Conservation (phyloP, 2,888 invertebrate genomes). For the Eugnorisma glareosa region DNA sequence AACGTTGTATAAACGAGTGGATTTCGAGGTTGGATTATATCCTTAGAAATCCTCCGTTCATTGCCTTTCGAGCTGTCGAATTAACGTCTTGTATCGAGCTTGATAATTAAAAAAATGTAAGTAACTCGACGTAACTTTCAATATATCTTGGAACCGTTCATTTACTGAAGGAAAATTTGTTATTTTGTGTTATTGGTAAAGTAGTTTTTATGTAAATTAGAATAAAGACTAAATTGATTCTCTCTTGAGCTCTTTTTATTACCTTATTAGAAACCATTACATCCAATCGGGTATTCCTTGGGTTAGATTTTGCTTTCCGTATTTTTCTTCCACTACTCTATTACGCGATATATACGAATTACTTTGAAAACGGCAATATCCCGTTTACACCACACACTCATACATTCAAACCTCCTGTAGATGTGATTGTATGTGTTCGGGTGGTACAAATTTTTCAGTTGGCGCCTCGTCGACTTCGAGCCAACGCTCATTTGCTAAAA, state of each 20-base stretch:
- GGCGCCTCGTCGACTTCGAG: conserved; percentile 78
- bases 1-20: conserved; percentile 57
- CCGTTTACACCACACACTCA: conserved; percentile 33
- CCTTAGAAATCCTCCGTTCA: conserved; percentile 37
- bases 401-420: conserved; percentile 6
- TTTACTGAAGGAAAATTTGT: conserved; percentile 1
- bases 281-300: conserved; percentile 23
- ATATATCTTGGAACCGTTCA: conserved; percentile 12
- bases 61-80: conserved; percentile 44
- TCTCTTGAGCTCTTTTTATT: conserved; percentile 15
- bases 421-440: conserved; percentile 63
- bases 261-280: conserved; percentile 34
- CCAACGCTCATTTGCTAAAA: conserved; percentile 87
- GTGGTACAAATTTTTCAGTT: conserved; percentile 77
- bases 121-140: conserved; percentile 42
- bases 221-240: no score
- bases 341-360: conserved; percentile 39
- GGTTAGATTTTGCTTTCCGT: conserved; percentile 29
- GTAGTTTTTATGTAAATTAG: no score
- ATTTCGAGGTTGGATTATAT: conserved; percentile 46
- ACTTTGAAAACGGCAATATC: conserved; percentile 45
- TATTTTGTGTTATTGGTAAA: background rate
- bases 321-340: conserved; percentile 33
- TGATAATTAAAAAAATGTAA: conserved; percentile 55
- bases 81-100: conserved; percentile 35